phyloP scores from a whole-genome alignment of 2,888 invertebrate species.

The Lapara coniferarum region DNA sequence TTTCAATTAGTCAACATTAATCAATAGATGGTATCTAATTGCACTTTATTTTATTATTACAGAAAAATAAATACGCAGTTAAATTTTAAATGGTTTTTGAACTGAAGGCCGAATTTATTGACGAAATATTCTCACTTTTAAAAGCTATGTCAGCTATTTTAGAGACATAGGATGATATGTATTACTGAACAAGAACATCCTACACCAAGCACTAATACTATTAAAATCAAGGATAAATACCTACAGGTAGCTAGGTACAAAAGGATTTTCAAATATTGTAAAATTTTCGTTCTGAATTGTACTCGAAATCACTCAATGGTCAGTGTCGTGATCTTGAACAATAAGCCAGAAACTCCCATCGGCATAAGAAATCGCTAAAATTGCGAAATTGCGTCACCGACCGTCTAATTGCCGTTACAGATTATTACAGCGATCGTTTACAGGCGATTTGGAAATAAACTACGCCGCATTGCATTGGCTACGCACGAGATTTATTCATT shows the following conservation, averaged over 20 bases:
- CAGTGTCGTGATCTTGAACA: conserved; percentile 71
- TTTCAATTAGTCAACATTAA: conserved; percentile 19
- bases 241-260: neutral
- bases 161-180: too few species aligned
- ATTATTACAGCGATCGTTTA: conserved; percentile 73
- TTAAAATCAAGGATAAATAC: too few species aligned
- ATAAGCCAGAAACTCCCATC: conserved; percentile 68
- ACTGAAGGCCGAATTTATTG: neutral
- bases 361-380: conserved; percentile 71
- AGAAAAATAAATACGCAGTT: neutral
- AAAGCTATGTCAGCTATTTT: neutral
- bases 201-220: too few species aligned
- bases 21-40: conserved; percentile 21
- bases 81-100: neutral
- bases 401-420: conserved; percentile 69
- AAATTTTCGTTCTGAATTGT: conserved; percentile 24
- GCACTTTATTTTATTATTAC: conserved; percentile 3
- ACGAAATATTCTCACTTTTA: neutral
- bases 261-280: neutral
- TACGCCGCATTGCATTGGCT: conserved; percentile 43
- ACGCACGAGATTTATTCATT: conserved; percentile 42
- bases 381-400: conserved; percentile 65
- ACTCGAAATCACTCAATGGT: conserved; percentile 14
- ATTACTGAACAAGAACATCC: too few species aligned
- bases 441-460: conserved; percentile 61